Evolutionary conservation across 2,888 invertebrate genomes (phyloP).

Genomic region (Cataglyphis livida): DNA sequence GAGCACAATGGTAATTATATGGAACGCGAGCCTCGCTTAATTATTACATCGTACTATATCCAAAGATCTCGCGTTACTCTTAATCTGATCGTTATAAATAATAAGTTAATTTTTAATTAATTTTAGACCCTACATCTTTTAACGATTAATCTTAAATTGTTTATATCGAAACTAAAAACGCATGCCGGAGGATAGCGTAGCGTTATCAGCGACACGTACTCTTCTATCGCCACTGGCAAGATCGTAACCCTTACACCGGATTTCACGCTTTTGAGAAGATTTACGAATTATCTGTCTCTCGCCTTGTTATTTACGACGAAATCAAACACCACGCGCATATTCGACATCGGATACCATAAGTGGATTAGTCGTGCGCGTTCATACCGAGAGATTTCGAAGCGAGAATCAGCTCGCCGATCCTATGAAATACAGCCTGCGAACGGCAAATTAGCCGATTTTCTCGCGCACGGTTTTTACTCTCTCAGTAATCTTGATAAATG

Average conservation of each 20-base stretch:
- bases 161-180: neutral
- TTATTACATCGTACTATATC: conserved; percentile 12
- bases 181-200: neutral
- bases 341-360: conserved; percentile 83
- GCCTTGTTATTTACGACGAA: conserved; percentile 79
- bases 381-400: conserved; percentile 62
- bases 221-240: conserved; percentile 47
- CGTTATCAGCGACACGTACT: conserved; percentile 27
- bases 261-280: conserved; percentile 78
- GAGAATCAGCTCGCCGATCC: conserved; percentile 28
- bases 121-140: neutral
- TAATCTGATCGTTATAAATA: neutral
- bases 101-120: neutral
- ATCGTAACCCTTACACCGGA: conserved; percentile 74
- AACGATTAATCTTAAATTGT: neutral
- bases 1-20: conserved; percentile 45
- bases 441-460: conserved; percentile 24
- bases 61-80: conserved; percentile 3
- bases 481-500: conserved; percentile 40
- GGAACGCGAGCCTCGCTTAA: conserved; percentile 27
- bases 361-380: conserved; percentile 79
- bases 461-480: conserved; percentile 1
- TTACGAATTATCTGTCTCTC: conserved; percentile 79
- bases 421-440: neutral
- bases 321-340: conserved; percentile 80